phyloP scores from a whole-genome alignment of 92 coral and sea anemone species.

The Siderastrea radians region DNA sequence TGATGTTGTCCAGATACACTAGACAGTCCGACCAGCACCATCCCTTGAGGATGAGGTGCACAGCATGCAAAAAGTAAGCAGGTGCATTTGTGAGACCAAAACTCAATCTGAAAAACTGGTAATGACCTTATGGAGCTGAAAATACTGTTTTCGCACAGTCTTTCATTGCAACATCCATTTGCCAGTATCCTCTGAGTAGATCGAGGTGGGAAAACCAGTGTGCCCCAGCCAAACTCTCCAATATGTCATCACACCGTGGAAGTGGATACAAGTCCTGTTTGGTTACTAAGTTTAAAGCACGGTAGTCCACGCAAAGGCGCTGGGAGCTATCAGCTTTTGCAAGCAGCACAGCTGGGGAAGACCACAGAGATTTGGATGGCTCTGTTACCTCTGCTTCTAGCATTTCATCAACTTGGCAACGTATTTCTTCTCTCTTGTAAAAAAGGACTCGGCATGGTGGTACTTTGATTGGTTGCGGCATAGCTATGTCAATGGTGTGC shows the following conservation, averaged over 20 bases:
- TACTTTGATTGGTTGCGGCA: conserved; percentile 31
- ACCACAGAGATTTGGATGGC: conserved; percentile 60
- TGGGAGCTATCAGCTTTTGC: conserved; percentile 42
- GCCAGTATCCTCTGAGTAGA: conserved; percentile 53
- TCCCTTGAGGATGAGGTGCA: conserved; percentile 49
- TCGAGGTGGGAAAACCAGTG: conserved; percentile 54
- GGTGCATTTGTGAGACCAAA: conserved; percentile 64
- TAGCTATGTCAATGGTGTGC: conserved; percentile 49
- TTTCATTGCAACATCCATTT: conserved; percentile 36
- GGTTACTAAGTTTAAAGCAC: conserved; percentile 31
- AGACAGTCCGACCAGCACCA: conserved; percentile 55
- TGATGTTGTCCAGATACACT: conserved; percentile 63
- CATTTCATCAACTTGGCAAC: conserved; percentile 52
- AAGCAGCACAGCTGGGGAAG: conserved; percentile 51
- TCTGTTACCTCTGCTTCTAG: conserved; percentile 49
- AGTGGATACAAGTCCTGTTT: conserved; percentile 39
- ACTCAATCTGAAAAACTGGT: conserved; percentile 39
- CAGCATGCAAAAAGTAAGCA: conserved; percentile 49
- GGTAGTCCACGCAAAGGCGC: conserved; percentile 50
- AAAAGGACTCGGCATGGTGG: conserved; percentile 44
- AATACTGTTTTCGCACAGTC: conserved; percentile 63
- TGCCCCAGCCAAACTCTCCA: conserved; percentile 53
- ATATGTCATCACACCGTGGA: conserved; percentile 57
- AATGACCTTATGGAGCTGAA: conserved; percentile 57
- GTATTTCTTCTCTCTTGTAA: conserved; percentile 55